A percentile compares a stretch with the other conserved stretches of the same genome.
These are phyloP conservation scores for Cephus sareptanus DNA, from an alignment of 2,888 invertebrate genomes.

Conservation along the genomic window DNA sequence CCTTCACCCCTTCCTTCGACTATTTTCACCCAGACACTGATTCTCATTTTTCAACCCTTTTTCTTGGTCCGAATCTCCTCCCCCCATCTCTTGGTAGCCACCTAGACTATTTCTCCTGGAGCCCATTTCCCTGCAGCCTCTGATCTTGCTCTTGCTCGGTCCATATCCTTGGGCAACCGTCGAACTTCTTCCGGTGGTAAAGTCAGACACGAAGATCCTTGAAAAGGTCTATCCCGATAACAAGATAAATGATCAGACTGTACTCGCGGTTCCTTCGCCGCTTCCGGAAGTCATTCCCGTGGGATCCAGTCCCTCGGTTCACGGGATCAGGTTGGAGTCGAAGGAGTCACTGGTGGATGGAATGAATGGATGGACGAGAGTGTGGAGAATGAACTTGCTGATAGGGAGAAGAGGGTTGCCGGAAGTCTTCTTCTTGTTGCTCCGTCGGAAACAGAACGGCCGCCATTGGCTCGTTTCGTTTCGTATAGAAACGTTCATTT, in stretches of 20 bases:
- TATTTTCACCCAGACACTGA: no score
- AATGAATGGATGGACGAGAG: no score
- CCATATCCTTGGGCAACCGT: not conserved
- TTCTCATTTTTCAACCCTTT: no score
- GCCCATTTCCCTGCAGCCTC: no score
- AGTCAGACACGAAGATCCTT: no score
- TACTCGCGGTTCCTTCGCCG: constrained; percentile 14
- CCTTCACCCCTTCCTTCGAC: not conserved
- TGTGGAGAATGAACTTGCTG: not conserved
- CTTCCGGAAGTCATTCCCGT: no score
- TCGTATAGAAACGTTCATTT: constrained; percentile 53
- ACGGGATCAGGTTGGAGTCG: no score
- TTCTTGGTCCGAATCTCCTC: no score
- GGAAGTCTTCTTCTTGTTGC: not conserved
- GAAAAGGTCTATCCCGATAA: not conserved
- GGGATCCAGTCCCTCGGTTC: no score
- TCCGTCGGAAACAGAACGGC: not conserved
- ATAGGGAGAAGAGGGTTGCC: not conserved
- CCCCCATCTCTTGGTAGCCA: no score
- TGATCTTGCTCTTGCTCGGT: not conserved
- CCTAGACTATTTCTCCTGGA: no score
- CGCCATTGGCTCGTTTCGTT: constrained; percentile 55
- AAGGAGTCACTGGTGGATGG: no score
- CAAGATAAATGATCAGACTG: not conserved
- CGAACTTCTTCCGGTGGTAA: not conserved